Conservation (phyloP, 2,113 vertebrate species). For the Dasyprocta punctata region DNA sequence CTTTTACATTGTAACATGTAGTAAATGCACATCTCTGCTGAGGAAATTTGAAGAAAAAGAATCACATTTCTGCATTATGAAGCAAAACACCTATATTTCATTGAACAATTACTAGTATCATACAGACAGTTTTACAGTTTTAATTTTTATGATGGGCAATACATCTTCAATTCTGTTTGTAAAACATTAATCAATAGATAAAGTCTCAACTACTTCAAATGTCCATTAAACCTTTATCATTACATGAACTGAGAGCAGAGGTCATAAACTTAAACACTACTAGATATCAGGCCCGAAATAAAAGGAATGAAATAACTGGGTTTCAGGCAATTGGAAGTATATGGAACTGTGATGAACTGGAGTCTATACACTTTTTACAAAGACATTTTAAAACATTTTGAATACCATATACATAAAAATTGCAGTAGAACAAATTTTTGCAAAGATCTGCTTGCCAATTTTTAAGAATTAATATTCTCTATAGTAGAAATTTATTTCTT, state of each 20-base stretch:
- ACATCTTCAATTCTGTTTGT: not conserved
- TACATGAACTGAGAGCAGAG: not conserved
- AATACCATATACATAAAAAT: not conserved
- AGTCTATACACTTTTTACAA: not conserved
- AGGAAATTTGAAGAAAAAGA: not conserved
- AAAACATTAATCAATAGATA: not conserved
- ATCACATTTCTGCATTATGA: not conserved
- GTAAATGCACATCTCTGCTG: not conserved
- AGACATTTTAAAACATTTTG: not conserved
- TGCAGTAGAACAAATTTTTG: not conserved
- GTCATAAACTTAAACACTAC: conserved; percentile 26
- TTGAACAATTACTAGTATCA: not conserved
- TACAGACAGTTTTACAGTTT: not conserved
- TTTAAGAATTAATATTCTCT: not conserved
- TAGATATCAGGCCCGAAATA: not conserved
- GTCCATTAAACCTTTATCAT: not conserved
- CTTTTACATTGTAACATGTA: not conserved
- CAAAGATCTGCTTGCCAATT: not conserved
- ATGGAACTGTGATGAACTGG: not conserved
- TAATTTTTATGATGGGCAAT: not conserved
- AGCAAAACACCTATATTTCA: not conserved
- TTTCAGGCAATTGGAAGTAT: not conserved
- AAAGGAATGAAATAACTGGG: not conserved
- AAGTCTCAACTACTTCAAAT: not conserved
- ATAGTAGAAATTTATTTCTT: not conserved